Evolutionary conservation across 2,113 vertebrate genomes (phyloP), one percentile per base, ranked within the genome.

Genomic region (Machaerirhynchus nigripectus): DNA sequence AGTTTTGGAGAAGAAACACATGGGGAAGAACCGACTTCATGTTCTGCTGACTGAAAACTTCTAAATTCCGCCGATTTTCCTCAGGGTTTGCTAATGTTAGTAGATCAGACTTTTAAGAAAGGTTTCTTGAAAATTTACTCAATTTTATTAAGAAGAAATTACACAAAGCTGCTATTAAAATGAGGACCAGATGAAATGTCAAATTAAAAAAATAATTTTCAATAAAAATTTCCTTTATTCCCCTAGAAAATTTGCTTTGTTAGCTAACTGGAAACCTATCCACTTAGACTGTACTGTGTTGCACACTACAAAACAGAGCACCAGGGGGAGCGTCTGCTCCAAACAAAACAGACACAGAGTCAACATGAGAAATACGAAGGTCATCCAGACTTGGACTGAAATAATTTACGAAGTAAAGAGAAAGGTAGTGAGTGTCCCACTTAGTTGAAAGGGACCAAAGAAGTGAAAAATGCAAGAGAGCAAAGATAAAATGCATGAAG

Each of bases 271-370:
- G 40, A 69, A 91, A 79, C 3, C 24, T 19, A 7, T 2, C 5
- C 14, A 7, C 8, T 50, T 55, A 2, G 4, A 22, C 18, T 37
- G 11, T 50, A 14, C 15, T 16, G 10, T 40, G 21, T 52, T 67
- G 56, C 27, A 28, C 11, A 1, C 8, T 15, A 16, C 60, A 75
- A 75, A 76, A 27, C 0, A 44, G 6, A 94, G 69, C 95, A 95
- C 64, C 79, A 97, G 96, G 27, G 93, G 95, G 95, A 94, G 93
- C 60, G 4, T 77, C 68, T 78, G 92, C 87, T 85, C 71, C 85
- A 61, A 76, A 53, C 15, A 79, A 85, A 61, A 22, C 7, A 37
- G 39, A 35, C 10, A 2, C 19, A 10, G 28, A 5, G 23, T 28
- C 15, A 4, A 1, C 23, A 12, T 13, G 40, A 80, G 56, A 79